Base-by-base conservation (phyloP, 2,888 invertebrate genomes). In the Dasypogon diadema region DNA sequence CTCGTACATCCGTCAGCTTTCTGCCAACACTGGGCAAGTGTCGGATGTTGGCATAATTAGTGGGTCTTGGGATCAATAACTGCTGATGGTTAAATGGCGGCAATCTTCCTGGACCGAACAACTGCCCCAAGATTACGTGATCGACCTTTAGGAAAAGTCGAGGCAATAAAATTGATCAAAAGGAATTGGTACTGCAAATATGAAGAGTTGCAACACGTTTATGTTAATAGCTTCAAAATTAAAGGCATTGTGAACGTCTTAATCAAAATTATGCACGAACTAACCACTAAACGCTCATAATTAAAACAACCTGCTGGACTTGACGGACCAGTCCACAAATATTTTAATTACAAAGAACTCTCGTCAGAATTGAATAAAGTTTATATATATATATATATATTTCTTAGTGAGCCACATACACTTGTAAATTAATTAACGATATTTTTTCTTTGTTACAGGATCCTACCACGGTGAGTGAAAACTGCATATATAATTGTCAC, bases 391-490 rank as follows among this genome's bases (percentile, higher is more conserved):
- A 21, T 16, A 21, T 63, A 42, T 63, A 46, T 46, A 46, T 46
- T 46, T 63, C 42, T 42, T 24, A 24, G 8, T 6, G 12, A 65
- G 24, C 18, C 22, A 48, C 51, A n/a, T n/a, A n/a, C n/a, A 24
- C n/a, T 26, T 48, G 14, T 12, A n/a, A 75, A 60, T 75, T 76
- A 74, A 70, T 54, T 42, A 55, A 60, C 16, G n/a, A 22, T 75
- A 72, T 77, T 76, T 76, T 80, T 79, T 78, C 79, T 77, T 60
- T 80, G 80, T 86, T 86, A 76, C 86, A 86, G 86, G 85, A 86
- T 79, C 85, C 86, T 26, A 82, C 84, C 12, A 84, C 85, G 85
- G 86, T 86, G 83, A 81, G 85, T 82, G 75, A 26, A 58, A 55
- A 54, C 21, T 54, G 34, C 30, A 22, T 54, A 34, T 70, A 34